A percentile compares a stretch with the other conserved stretches of the same genome.
Evolutionary conservation across 2,797 vertebrate genomes (phyloP).

Genomic region (Sphenopsis melanotis): DNA sequence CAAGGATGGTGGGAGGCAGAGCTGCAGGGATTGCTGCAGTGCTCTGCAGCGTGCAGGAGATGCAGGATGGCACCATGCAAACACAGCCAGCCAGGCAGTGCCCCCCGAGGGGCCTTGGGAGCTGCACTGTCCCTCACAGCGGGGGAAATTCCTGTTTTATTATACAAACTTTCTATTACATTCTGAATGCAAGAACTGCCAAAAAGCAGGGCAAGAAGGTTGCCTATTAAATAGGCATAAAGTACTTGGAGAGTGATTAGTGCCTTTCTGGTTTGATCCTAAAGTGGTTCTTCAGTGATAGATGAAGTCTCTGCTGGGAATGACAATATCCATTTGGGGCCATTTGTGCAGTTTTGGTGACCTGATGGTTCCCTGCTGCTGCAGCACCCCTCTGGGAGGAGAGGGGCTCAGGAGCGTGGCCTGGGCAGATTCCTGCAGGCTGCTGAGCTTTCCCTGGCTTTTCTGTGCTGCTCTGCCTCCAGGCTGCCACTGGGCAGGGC

Average conservation of each 20-base stretch:
- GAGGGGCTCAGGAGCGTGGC: background rate
- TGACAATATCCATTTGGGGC: background rate
- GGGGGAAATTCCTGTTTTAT: too few relatives aligned
- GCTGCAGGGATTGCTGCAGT: background rate
- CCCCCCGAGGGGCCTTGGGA: background rate
- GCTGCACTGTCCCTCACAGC: background rate
- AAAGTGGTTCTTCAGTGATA: background rate
- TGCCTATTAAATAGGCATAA: background rate
- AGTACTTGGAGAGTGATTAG: background rate
- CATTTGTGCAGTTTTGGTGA: rapidly evolving
- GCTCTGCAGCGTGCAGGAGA: background rate
- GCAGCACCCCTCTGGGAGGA: background rate
- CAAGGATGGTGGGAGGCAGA: background rate
- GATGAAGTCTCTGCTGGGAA: background rate
- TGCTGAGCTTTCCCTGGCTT: background rate
- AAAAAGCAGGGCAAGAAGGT: background rate
- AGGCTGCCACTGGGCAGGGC: background rate
- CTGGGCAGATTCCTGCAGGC: background rate
- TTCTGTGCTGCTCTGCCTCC: background rate
- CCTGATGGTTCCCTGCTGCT: background rate
- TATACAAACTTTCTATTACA: background rate
- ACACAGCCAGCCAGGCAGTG: background rate
- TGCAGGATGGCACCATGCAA: background rate
- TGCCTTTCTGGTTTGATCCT: background rate
- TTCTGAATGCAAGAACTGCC: background rate